These are phyloP conservation scores for Apoderus coryli DNA, from an alignment of 2,888 invertebrate genomes.

Conservation along the genomic window DNA sequence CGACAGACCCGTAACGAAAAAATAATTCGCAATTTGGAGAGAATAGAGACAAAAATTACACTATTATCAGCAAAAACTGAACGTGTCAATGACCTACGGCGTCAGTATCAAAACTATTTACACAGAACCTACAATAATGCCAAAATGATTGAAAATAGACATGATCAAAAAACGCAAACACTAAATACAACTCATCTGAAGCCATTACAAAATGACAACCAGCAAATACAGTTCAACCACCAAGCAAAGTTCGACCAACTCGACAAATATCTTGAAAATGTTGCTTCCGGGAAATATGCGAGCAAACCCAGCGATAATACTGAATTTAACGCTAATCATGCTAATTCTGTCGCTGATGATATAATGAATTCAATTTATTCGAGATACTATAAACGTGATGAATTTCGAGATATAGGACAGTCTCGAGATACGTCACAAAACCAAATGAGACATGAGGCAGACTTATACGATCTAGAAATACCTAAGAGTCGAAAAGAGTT, in stretches of 20 bases:
- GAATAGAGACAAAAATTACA: slow-evolving; percentile 41
- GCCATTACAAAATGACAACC: too few species aligned
- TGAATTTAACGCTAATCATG: slow-evolving; percentile 15
- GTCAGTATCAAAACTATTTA: slow-evolving; percentile 26
- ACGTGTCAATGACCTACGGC: slow-evolving; percentile 36
- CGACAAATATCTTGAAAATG: slow-evolving; percentile 20
- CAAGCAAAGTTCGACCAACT: slow-evolving; percentile 20
- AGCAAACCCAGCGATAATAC: slow-evolving; percentile 13
- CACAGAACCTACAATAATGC: slow-evolving; percentile 14
- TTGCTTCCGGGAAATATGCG: slow-evolving; percentile 9
- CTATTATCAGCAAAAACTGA: slow-evolving; percentile 44
- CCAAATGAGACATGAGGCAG: too few species aligned
- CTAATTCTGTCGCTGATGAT: slow-evolving; percentile 23
- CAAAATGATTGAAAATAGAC: background rate
- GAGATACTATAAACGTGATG: slow-evolving; percentile 18
- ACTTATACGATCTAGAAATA: too few species aligned
- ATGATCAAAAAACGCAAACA: too few species aligned
- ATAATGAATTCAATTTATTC: slow-evolving; percentile 24
- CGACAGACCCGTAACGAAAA: slow-evolving; percentile 45
- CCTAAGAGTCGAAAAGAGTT: too few species aligned
- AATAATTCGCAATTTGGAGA: slow-evolving; percentile 40
- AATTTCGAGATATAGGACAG: too few species aligned
- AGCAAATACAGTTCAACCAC: too few species aligned
- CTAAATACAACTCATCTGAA: too few species aligned
- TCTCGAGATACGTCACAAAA: too few species aligned